These are phyloP conservation scores for Phoxinus dragarum DNA, from an alignment of 2,797 vertebrate genomes.

Conservation along the genomic window DNA sequence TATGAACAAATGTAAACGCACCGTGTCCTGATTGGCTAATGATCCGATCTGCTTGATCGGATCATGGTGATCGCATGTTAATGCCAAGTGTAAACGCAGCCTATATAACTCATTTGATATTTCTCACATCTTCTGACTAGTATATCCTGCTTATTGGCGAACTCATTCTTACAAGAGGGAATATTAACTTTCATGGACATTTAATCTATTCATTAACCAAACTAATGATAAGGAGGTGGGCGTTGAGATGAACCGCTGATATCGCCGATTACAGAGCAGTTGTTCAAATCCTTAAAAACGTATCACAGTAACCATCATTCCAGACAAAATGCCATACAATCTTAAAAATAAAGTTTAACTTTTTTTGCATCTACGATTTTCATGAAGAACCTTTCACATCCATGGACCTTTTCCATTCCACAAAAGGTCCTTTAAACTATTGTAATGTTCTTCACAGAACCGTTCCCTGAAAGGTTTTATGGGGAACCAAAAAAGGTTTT, in stretches of 20 bases:
- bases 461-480: not conserved
- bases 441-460: not conserved
- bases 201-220: constrained; percentile 24
- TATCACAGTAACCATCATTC: too few species aligned
- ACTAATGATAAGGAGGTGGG: constrained; percentile 22
- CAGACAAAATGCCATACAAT: not conserved
- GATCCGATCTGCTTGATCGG: too few species aligned
- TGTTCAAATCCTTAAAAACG: not conserved
- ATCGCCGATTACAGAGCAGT: not conserved
- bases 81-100: too few species aligned
- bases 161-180: constrained; percentile 7
- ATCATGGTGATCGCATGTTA: too few species aligned
- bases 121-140: not conserved
- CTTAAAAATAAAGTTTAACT: not conserved
- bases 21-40: too few species aligned
- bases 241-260: not conserved
- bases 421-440: not conserved
- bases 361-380: not conserved
- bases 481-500: not conserved
- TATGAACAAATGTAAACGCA: too few species aligned
- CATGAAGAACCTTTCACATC: not conserved
- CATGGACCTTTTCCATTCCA: not conserved
- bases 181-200: constrained; percentile 47
- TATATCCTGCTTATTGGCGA: constrained; percentile 21
- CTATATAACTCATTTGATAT: not conserved